These are phyloP conservation scores for Connochaetes taurinus DNA, from an alignment of 2,113 vertebrate genomes.

Conservation along the genomic window DNA sequence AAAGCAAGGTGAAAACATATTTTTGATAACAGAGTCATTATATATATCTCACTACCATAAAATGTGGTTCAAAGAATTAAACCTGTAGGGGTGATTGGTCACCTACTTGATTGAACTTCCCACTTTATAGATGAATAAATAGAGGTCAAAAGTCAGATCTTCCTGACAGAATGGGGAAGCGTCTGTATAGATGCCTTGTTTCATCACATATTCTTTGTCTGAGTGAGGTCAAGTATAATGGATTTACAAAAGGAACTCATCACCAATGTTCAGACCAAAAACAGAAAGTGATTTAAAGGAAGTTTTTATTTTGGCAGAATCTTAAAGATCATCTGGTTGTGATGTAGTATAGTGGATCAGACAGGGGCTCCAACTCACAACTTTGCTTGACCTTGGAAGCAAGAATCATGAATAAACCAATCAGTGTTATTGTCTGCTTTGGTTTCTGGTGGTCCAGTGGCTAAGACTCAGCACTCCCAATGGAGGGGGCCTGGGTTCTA, in stretches of 20 bases:
- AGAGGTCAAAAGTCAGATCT: background rate
- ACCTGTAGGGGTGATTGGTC: background rate
- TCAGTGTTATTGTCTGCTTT: background rate
- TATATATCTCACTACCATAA: background rate
- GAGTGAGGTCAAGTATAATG: background rate
- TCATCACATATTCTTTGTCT: background rate
- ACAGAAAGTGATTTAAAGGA: background rate
- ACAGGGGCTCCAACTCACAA: rapidly evolving
- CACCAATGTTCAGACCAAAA: background rate
- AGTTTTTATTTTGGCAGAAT: background rate
- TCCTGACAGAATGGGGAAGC: background rate
- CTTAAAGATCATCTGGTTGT: background rate
- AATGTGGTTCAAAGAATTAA: background rate
- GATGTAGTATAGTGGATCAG: background rate
- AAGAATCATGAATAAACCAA: rapidly evolving
- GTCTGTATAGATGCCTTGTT: background rate
- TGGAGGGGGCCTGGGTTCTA: background rate
- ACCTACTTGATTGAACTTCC: background rate
- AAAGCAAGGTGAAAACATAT: background rate
- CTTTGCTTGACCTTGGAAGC: background rate
- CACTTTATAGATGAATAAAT: background rate
- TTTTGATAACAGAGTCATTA: background rate
- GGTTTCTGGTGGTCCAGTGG: background rate
- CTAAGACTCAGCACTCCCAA: background rate
- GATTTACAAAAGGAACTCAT: background rate